These are phyloP conservation scores for Neostethus bicornis DNA, from an alignment of 2,797 vertebrate genomes.

Conservation along the genomic window DNA sequence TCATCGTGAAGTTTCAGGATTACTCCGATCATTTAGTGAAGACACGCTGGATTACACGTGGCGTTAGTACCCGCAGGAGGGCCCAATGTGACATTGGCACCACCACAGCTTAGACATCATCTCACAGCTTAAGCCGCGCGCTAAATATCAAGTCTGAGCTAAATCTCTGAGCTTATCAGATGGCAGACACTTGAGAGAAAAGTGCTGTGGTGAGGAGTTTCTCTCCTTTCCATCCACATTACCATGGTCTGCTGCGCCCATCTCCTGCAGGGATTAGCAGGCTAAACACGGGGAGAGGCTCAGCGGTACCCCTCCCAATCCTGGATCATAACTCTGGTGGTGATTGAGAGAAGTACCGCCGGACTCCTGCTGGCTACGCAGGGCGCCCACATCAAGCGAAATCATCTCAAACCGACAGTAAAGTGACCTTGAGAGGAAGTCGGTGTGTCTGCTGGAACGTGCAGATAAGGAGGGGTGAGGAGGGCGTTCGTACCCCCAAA, in stretches of 20 bases:
- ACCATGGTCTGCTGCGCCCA: constrained; percentile 77
- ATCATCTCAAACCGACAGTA: constrained; percentile 79
- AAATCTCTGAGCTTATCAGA: constrained; percentile 81
- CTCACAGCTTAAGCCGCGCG: constrained; percentile 78
- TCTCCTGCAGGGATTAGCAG: constrained; percentile 78
- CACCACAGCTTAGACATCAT: constrained; percentile 73
- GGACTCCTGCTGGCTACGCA: constrained; percentile 65
- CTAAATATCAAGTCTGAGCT: constrained; percentile 82
- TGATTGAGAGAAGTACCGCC: constrained; percentile 73
- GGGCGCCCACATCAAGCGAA: constrained; percentile 56
- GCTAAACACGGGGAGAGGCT: constrained; percentile 76
- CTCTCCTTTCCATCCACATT: constrained; percentile 66
- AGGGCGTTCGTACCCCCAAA: too few relatives aligned
- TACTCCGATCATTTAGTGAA: constrained; percentile 54
- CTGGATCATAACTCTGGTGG: constrained; percentile 70
- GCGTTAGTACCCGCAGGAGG: constrained; percentile 58
- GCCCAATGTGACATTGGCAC: constrained; percentile 80
- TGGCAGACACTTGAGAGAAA: constrained; percentile 78
- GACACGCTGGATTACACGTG: constrained; percentile 38
- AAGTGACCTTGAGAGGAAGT: constrained; percentile 74
- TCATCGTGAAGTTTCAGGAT: too few relatives aligned
- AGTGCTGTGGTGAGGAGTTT: constrained; percentile 78
- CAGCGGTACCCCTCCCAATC: constrained; percentile 67
- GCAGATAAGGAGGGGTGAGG: constrained; percentile 80
- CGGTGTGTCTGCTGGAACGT: constrained; percentile 70